Conservation (phyloP, 2,113 vertebrate genomes). For the Sinocyclocheilus grahami region DNA sequence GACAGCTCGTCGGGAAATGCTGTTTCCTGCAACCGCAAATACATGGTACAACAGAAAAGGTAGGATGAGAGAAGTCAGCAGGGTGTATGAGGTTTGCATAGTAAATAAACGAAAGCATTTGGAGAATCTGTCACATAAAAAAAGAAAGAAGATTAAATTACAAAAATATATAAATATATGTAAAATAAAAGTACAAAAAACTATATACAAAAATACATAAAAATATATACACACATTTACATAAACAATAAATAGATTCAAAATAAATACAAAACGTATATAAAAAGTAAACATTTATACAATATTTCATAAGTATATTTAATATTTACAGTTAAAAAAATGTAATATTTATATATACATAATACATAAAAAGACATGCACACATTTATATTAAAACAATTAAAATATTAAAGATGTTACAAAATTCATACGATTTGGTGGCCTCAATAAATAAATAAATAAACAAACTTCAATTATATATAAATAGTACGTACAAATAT, state of each 20-base stretch:
- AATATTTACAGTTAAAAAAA: not conserved
- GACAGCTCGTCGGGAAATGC: constrained; percentile 47
- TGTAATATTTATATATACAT: not conserved
- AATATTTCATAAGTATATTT: no score
- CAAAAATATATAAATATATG: no score
- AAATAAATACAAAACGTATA: not conserved
- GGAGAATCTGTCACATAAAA: not conserved
- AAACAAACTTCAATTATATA: not conserved
- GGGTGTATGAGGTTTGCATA: constrained; percentile 59
- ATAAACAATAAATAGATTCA: not conserved
- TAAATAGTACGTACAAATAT: not conserved
- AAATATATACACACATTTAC: not conserved
- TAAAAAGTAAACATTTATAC: not conserved
- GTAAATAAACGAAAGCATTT: constrained; percentile 54
- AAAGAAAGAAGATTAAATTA: not conserved
- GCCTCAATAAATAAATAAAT: no score
- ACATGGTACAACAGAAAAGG: constrained; percentile 55
- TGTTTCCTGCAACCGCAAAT: constrained; percentile 63
- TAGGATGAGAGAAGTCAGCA: constrained; percentile 34
- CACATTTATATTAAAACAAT: not conserved
- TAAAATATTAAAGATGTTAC: not conserved
- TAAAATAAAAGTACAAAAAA: no score
- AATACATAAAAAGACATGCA: not conserved
- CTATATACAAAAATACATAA: no score
- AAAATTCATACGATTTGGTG: no score